Base-by-base conservation (phyloP, 23 tunicate genomes). In the Styela clava region DNA sequence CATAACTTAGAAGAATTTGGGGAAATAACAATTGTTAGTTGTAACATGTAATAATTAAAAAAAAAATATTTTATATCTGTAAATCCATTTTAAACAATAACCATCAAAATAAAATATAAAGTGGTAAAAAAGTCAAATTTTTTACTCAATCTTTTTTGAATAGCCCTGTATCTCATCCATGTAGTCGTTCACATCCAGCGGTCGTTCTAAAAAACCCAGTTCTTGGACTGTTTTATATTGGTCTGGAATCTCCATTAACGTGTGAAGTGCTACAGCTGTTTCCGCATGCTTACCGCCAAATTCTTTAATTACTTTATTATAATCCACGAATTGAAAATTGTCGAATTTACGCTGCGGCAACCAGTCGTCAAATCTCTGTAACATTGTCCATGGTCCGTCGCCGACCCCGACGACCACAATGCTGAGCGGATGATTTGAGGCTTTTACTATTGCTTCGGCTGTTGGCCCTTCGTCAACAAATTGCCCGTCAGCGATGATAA, bases 331-430 rank as follows among this genome's bases (percentile, higher is more conserved):
- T 76, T 93, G 98, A 73, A 93, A 93, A 64, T 93, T 93, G 79
- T 93, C 98, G 76, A 93, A 93, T 24, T 88, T 78, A 21, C 98
- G 61, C 37, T 88, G 83, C 24, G 98, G 98, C 1, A 93, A 69
- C 98, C 98, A 93, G 71, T 93, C 98, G 69, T 93, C 98, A 61
- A 93, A 93, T 56, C 91, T 88, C 44, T 81, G 83, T 80, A 93
- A 28, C 21, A 78, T 69, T 2, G 80, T 74, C 98, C 98, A 93
- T 0, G 98, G 98, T 21, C 98, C 98, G 78, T 93, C 98, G 35
- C 98, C 98, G n/a, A 93, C 89, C 9, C 98, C 98, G 24, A 93
- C 93, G 12, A 93, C 98, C 2, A 93, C 85, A 69, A 93, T 93
- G 76, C 98, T 88, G 21, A 93, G 78, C 1, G 98, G 98, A 62